Evolutionary conservation across 2,113 vertebrate genomes (phyloP).

Genomic region (Apteryx owenii): DNA sequence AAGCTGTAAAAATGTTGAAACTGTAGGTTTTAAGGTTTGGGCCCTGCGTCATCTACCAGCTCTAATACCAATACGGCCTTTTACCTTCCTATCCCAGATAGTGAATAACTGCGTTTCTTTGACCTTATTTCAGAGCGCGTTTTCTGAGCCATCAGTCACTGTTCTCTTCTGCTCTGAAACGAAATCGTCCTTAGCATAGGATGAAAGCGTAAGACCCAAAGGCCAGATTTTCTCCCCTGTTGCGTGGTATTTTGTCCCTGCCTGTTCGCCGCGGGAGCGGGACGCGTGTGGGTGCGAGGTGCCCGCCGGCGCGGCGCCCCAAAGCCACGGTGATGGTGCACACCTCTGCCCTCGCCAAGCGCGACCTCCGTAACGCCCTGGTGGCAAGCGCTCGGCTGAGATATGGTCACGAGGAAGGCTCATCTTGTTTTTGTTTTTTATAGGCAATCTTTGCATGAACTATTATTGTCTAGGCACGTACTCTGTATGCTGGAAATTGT

Average conservation of each 20-base stretch:
- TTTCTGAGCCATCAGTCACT: background rate
- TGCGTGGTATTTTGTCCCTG: background rate
- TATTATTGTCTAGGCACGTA: background rate
- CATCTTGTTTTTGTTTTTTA: background rate
- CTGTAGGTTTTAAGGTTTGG: background rate
- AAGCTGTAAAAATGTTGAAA: background rate
- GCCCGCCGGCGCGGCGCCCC: background rate
- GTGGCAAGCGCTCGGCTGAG: background rate
- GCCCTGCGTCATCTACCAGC: background rate
- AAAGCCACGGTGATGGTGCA: too few species aligned
- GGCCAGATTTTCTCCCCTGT: background rate
- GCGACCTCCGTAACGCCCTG: too few species aligned
- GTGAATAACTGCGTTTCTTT: background rate
- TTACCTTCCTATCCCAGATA: background rate
- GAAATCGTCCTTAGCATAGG: background rate
- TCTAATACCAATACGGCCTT: background rate
- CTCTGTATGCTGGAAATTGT: background rate
- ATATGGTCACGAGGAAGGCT: background rate
- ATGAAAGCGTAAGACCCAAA: background rate
- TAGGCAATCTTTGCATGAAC: background rate
- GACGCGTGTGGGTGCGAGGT: background rate
- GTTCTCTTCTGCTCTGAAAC: background rate
- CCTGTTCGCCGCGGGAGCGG: rapidly evolving
- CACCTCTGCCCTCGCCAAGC: too few species aligned
- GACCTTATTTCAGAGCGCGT: background rate